Conservation (phyloP, 2,113 vertebrate species). For the Ciconia maguari region DNA sequence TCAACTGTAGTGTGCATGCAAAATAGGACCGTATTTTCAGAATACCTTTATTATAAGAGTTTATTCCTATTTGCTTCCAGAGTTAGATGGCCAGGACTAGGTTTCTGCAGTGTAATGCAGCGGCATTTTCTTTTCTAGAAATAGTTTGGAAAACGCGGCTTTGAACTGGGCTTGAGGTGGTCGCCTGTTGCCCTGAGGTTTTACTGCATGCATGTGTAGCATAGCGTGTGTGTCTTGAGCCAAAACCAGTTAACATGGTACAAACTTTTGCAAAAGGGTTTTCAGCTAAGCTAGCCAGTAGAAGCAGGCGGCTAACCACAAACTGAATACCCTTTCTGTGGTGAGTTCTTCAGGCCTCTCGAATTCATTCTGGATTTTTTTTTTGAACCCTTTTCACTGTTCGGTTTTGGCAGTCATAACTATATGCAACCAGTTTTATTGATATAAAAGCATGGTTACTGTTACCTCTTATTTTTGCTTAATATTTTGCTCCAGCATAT, state of each 20-base stretch:
- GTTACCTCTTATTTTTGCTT: neutral
- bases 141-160: neutral
- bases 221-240: neutral
- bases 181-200: neutral
- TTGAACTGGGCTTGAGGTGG: neutral
- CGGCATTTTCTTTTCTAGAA: neutral
- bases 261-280: neutral
- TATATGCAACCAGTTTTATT: neutral
- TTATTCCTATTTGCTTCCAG: neutral
- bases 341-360: neutral
- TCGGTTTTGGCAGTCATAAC: neutral
- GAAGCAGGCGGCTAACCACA: neutral
- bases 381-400: neutral
- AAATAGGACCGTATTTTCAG: neutral
- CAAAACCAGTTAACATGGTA: neutral
- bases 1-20: neutral
- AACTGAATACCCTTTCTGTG: neutral
- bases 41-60: neutral
- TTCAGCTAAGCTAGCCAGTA: neutral
- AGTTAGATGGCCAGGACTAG: neutral
- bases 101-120: neutral
- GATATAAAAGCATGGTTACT: neutral
- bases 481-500: neutral
- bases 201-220: neutral
- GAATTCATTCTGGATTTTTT: neutral